Evolutionary conservation across 2,113 vertebrate species (phyloP), one percentile per base, ranked within the genome.

Genomic region (Tachycineta bicolor): DNA sequence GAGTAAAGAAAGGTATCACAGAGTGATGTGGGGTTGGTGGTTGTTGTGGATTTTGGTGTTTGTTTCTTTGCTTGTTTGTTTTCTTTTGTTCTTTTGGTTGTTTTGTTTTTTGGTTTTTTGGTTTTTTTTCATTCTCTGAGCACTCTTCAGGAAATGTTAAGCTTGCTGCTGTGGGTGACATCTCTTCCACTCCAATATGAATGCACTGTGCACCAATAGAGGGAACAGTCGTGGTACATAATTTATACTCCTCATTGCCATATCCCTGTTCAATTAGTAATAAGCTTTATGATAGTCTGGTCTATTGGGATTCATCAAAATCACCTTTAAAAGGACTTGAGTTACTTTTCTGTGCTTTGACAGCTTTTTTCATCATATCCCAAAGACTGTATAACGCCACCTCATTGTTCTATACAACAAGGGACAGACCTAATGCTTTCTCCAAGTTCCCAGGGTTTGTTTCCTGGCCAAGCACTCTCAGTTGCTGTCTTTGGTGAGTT

Each of bases 351-450:
- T 89, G 15, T 65, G 41, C 28, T 81, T 80, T 55, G 12, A 14
- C 12, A 16, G 2, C 20, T 46, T 15, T 77, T 46, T 70, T 41
- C 11, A 37, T 28, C 3, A 0, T 28, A 46, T 58, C 14, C 46
- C 6, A 22, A 20, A 37, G 50, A 44, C 2, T 3, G 1, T 6
- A 12, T 4, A 26, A 13, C 20, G 37, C 4, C 14, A 25, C 2
- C 11, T 53, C 22, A 11, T 5, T 67, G 22, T 21, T 59, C 41
- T 49, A 0, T 31, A 26, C 60, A 93, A 7, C 25, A 26, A 31
- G 23, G 9, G 25, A 5, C 18, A 46, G 28, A 62, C 8, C 6
- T 14, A 7, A 37, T 6, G 37, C 49, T 78, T 52, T 46, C 34
- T 43, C 1, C 11, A 14, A 6, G 5, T 53, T 41, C 50, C 17